Evolutionary conservation across 2,888 invertebrate species (phyloP), one percentile per base, ranked within the genome.

Genomic region (Cataglyphis livida): DNA sequence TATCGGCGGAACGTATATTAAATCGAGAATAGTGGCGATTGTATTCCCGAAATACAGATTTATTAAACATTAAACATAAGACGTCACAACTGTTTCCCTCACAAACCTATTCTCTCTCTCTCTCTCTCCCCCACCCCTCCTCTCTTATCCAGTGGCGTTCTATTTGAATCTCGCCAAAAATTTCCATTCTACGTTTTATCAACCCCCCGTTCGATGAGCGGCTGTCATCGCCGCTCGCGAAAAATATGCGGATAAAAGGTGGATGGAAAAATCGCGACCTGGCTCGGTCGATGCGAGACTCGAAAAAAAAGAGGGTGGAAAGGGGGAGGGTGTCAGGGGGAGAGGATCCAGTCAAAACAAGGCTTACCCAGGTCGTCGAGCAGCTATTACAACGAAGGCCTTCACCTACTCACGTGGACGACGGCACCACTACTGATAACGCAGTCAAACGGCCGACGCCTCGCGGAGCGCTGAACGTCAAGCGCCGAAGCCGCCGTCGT

Each of bases 341-440:
- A 15, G 28, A 44, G 81, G n/a, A 32, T 41, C 62, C 76, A 66
- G 76, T 82, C 82, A 82, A 82, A 82, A 82, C 82, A 82, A 68
- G 64, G 66, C 82, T 82, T 68, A 82, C 82, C 57, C 76, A 78
- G 82, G 82, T 82, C 82, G 82, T 61, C 82, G 78, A 32, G 76
- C 82, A 38, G 82, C 51, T 78, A 35, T 66, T n/a, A 28, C 15
- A 38, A 78, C 75, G 48, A 51, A 82, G 57, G 61, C 78, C 76
- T 78, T 61, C 78, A 78, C 82, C 79, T 76, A 59, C 68, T 82
- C 82, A 32, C 66, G 78, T 78, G 64, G 66, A 68, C 61, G 82
- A 78, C 82, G 82, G 78, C 78, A 82, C 82, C 68, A 82, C 82
- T 82, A 82, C 82, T 82, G 82, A 82, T 76, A 75, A 82, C 82